Evolutionary conservation across 2,888 invertebrate genomes (phyloP), one percentile per base, ranked within the genome.

Genomic region (Rhagophthalmus giganteus): DNA sequence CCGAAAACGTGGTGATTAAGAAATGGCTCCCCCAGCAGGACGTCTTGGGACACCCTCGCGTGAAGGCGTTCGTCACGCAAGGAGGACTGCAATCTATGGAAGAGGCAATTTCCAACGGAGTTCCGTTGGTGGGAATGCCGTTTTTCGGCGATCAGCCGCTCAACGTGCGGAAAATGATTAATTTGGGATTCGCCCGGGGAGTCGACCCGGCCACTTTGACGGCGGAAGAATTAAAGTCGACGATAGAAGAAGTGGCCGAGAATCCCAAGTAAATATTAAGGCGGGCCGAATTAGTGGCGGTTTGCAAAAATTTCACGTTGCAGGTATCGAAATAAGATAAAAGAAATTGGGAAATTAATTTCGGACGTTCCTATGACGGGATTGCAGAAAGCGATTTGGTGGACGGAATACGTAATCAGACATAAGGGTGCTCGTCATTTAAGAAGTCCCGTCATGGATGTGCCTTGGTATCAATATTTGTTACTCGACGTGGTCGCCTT

Each of bases 71-170:
- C 34, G 55, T 65, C 7, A 65, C 64, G 1, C 65, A 64, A 39
- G 63, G 64, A 25, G 63, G 65, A 9, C 33, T 60, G 4, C 54
- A 59, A 32, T 62, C 61, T 10, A 60, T 60, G 41, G 62, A 59
- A 37, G 65, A 65, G 52, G 58, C 65, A 5, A 59, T 64, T 13
- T 46, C 54, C 13, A 57, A 58, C 44, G 56, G 57, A 20, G 58
- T 65, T 55, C 70, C 70, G 9, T 39, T 69, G 28, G 53, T 66
- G 4, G 66, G 59, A 8, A 48, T 68, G 24, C 68, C 68, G 3
- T 62, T 65, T 35, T 57, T 57, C 16, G 63, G 57, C 5, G 68
- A 68, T 45, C 68, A 68, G 38, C 51, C 54, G 11, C 31, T 50
- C 4, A 67, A 68, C 46, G 55, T 58, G 1, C 45, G 47, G 8